phyloP scores from a whole-genome alignment of 2,113 vertebrate genomes.

The Mola mola region DNA sequence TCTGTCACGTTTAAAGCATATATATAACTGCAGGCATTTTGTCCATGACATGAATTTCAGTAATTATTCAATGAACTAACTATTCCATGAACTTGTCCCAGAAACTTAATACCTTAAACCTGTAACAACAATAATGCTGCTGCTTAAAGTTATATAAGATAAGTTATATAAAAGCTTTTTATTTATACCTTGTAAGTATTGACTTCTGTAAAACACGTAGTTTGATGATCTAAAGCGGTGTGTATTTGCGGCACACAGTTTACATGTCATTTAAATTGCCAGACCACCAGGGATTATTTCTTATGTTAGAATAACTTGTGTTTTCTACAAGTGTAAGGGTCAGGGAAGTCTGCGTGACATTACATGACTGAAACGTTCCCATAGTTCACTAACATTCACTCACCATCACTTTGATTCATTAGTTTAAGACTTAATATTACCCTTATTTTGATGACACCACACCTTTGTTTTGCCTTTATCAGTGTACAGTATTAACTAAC shows the following conservation, averaged over 20 bases:
- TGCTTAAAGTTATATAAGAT: no score
- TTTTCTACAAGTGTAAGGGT: neutral
- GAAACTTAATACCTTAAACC: neutral
- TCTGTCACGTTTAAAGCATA: neutral
- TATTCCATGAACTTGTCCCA: neutral
- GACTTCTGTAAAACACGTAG: neutral
- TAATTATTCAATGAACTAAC: neutral
- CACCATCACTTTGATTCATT: constrained; percentile 15
- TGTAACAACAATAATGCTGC: neutral
- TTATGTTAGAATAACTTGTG: neutral
- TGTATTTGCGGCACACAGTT: constrained; percentile 22
- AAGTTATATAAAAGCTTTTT: no score
- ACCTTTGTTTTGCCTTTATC: constrained; percentile 65
- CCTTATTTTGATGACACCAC: constrained; percentile 45
- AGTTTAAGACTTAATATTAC: constrained; percentile 32
- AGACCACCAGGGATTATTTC: constrained; percentile 1
- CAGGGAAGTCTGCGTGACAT: no score
- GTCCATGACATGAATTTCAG: neutral
- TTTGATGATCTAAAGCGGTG: constrained; percentile 17
- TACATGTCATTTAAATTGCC: constrained; percentile 2
- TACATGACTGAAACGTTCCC: constrained; percentile 17
- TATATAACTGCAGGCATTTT: neutral
- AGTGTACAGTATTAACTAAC: constrained; percentile 55
- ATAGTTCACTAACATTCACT: constrained; percentile 19
- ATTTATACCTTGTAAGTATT: neutral